Base-by-base conservation (phyloP, 1,140 invertebrate species). In the Eumeta japonica region DNA sequence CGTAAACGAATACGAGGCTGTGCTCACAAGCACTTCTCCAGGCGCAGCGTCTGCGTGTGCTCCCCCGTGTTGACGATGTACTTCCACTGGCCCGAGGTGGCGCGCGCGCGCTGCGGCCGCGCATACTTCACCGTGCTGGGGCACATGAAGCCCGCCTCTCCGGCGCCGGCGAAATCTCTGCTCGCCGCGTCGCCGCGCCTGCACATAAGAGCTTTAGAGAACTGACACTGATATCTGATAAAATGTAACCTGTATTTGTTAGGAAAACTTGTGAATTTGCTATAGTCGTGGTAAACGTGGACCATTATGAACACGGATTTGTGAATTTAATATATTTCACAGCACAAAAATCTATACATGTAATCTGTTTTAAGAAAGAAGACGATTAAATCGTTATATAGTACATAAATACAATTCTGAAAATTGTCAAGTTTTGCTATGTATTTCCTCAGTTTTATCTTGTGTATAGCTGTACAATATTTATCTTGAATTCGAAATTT, bases 61-160 rank as follows among this genome's bases (percentile, higher is more conserved):
- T 90, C 86, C 0, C 83, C 88, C 1, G 89, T 88, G 46, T 93
- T 93, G 28, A 93, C 89, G 42, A 92, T 88, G 48, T 86, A 91
- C 51, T 92, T 92, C 90, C 90, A 92, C 42, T 85, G 78, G 1
- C 89, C 89, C 11, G 83, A 86, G 15, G 86, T 89, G 2, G 88
- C 87, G 43, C 85, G 79, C 0, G 89, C 90, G 45, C 89, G 79
- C 62, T 91, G 89, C 0, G 89, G 89, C 20, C 86, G 75, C 0
- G 87, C 89, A 53, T 90, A 90, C 44, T 87, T 86, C n/a, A 91
- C 83, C 20, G 84, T 83, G n/a, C 87, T 89, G 1, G 87, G 85
- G 58, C 90, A 91, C 58, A 91, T 85, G 58, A 82, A 87, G 10
- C 84, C 84, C 14, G 84, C 83, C 30, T 87, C 84, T 0, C 76